Conservation (phyloP, 2,797 vertebrate genomes). For the Neopelma chrysocephalum region DNA sequence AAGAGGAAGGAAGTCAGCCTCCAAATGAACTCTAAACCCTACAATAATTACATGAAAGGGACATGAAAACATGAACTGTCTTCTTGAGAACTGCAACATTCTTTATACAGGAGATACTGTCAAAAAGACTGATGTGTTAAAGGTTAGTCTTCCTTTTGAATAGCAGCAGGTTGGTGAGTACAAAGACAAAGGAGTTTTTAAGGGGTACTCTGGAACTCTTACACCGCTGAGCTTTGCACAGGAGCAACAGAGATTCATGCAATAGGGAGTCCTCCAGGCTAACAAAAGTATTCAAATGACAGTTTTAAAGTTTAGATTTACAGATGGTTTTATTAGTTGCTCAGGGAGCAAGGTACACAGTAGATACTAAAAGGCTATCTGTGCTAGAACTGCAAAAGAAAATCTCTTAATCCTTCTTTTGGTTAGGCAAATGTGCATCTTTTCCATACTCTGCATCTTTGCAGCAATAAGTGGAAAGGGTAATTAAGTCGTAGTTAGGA, state of each 20-base stretch:
- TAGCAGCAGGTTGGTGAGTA: neutral
- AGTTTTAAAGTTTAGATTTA: neutral
- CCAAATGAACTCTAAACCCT: neutral
- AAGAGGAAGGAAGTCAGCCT: neutral
- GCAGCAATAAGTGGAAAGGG: neutral
- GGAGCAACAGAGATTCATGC: neutral
- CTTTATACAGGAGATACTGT: neutral
- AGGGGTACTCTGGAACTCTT: neutral
- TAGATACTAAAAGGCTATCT: neutral
- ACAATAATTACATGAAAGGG: neutral
- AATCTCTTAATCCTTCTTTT: neutral
- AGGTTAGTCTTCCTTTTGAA: neutral
- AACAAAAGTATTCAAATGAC: neutral
- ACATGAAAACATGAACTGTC: neutral
- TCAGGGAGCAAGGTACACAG: neutral
- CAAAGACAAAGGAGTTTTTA: neutral
- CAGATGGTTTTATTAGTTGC: neutral
- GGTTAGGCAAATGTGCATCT: neutral
- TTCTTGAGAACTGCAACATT: neutral
- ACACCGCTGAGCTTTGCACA: neutral
- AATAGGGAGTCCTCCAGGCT: neutral
- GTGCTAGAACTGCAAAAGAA: neutral
- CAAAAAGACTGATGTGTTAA: neutral
- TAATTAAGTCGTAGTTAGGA: conserved; percentile 60
- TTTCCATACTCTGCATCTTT: neutral